These are phyloP conservation scores for Drosophila persimilis DNA, from an alignment of 1,140 invertebrate genomes.

Conservation along the genomic window DNA sequence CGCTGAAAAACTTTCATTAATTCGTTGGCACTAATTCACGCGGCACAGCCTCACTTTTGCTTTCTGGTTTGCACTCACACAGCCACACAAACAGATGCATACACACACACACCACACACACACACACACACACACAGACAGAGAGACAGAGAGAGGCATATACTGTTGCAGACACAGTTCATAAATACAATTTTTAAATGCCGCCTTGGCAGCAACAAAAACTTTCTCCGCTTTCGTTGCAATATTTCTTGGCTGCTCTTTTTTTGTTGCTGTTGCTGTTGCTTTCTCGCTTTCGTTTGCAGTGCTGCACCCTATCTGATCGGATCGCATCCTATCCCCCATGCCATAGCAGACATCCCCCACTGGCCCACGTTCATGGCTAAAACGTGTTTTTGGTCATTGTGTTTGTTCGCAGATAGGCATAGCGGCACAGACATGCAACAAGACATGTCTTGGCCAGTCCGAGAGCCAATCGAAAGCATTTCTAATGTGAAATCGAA, in stretches of 20 bases:
- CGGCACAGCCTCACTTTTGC: constrained; percentile 54
- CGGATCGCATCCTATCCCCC: too few relatives aligned
- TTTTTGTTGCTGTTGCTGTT: constrained; percentile 22
- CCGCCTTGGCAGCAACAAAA: constrained; percentile 64
- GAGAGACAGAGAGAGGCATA: background rate
- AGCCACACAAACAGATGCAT: background rate
- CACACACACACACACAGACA: background rate
- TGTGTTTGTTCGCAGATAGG: constrained; percentile 20
- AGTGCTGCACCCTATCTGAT: constrained; percentile 58
- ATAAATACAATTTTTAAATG: constrained; percentile 78
- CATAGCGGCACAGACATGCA: constrained; percentile 27
- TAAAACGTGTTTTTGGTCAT: constrained; percentile 64
- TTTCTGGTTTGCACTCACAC: constrained; percentile 43
- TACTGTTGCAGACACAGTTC: constrained; percentile 26
- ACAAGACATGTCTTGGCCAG: constrained; percentile 60
- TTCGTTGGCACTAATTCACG: constrained; percentile 63
- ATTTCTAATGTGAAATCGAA: constrained; percentile 81
- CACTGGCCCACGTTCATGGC: constrained; percentile 58
- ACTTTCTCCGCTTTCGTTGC: constrained; percentile 79
- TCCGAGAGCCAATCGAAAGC: constrained; percentile 61
- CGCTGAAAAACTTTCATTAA: constrained; percentile 69
- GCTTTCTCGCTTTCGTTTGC: constrained; percentile 43
- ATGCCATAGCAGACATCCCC: too few relatives aligned
- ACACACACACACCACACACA: background rate
- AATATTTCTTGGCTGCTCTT: constrained; percentile 46